Evolutionary conservation across 2,113 vertebrate genomes (phyloP).

Genomic region (Antechinus flavipes): DNA sequence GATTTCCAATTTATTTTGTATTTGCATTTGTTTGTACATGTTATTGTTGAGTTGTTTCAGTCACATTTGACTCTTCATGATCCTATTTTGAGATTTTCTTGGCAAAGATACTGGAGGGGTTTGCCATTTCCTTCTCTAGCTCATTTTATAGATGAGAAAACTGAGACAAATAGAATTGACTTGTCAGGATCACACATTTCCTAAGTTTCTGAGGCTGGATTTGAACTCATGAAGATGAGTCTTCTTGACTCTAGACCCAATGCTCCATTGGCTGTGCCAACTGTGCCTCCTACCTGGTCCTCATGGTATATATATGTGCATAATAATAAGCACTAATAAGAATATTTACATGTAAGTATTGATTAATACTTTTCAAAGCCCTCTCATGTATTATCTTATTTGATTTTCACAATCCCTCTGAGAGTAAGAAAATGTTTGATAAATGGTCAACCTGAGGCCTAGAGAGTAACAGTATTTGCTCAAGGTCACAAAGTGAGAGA

Average conservation of each 20-base stretch:
- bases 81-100: not conserved
- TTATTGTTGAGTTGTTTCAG: not conserved
- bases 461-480: not conserved
- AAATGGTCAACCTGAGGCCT: not conserved
- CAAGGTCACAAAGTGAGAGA: not conserved
- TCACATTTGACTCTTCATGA: not conserved
- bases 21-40: not conserved
- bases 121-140: not conserved
- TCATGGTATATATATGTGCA: not conserved
- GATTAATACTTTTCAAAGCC: slow-evolving; percentile 9
- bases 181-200: not conserved
- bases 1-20: not conserved
- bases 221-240: not conserved
- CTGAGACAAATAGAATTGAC: not conserved
- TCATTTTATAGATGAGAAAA: not conserved
- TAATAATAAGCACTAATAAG: not conserved
- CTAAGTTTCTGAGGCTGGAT: not conserved
- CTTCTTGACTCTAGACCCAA: not conserved
- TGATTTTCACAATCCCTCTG: not conserved
- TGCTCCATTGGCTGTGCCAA: not conserved
- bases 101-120: not conserved
- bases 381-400: not conserved
- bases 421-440: not conserved
- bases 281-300: not conserved
- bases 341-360: not conserved